phyloP scores from a whole-genome alignment of 2,888 invertebrate genomes.

The Apeira syringaria region DNA sequence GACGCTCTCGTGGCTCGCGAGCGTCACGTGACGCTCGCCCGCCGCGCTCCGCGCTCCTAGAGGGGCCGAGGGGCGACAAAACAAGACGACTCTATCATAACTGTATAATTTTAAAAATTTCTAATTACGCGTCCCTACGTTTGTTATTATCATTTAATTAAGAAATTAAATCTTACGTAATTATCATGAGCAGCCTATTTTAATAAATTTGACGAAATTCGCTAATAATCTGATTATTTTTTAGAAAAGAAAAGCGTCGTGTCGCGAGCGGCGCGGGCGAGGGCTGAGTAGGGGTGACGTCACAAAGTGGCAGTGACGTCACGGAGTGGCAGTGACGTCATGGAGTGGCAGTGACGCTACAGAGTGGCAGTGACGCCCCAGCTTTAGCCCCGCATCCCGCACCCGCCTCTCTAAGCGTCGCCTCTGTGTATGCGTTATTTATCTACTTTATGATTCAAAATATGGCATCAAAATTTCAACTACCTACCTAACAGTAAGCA shows the following conservation, averaged over 20 bases:
- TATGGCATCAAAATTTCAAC: slow-evolving; percentile 81
- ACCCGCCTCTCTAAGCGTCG: slow-evolving; percentile 60
- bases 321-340: slow-evolving; percentile 16
- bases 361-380: slow-evolving; percentile 30
- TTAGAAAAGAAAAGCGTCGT: slow-evolving; percentile 77
- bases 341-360: slow-evolving; percentile 13
- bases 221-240: slow-evolving; percentile 75
- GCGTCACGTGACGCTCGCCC: slow-evolving; percentile 8
- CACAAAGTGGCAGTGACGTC: slow-evolving; percentile 17
- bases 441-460: slow-evolving; percentile 79
- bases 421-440: slow-evolving; percentile 74
- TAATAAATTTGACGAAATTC: slow-evolving; percentile 80
- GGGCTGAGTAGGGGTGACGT: slow-evolving; percentile 17
- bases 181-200: slow-evolving; percentile 83
- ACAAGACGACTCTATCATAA: slow-evolving; percentile 78
- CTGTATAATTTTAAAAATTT: slow-evolving; percentile 83
- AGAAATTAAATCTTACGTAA: slow-evolving; percentile 82
- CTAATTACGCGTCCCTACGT: slow-evolving; percentile 83
- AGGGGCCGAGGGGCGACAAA: slow-evolving; percentile 61
- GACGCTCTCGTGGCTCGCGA: background rate
- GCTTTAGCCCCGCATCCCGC: slow-evolving; percentile 31
- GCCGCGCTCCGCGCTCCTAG: slow-evolving; percentile 32
- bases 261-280: slow-evolving; percentile 22
- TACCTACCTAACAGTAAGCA: slow-evolving; percentile 84
- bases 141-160: slow-evolving; percentile 83